These are phyloP conservation scores for Montipora capricornis DNA, from an alignment of 64 coral and sea anemone species.

Conservation along the genomic window DNA sequence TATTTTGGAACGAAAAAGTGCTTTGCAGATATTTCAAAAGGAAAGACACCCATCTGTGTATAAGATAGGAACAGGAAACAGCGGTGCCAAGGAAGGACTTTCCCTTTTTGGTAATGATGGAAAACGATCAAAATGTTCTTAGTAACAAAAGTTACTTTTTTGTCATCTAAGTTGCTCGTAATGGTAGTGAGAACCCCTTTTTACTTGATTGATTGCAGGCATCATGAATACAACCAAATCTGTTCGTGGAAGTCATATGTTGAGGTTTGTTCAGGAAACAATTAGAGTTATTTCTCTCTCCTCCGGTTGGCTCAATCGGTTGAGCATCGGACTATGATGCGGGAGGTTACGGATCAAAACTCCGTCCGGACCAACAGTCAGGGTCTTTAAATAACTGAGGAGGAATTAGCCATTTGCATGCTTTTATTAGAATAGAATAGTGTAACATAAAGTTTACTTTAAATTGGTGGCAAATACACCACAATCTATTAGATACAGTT, in stretches of 20 bases:
- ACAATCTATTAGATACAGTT: no score
- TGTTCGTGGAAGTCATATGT: slow-evolving; percentile 77
- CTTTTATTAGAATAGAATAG: no score
- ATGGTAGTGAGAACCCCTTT: background rate
- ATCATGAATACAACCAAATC: slow-evolving; percentile 92
- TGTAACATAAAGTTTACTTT: no score
- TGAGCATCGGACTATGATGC: no score
- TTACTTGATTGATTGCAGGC: slow-evolving; percentile 52
- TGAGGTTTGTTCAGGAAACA: slow-evolving; percentile 66
- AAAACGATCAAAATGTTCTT: background rate
- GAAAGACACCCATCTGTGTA: slow-evolving; percentile 96
- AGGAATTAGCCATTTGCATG: no score
- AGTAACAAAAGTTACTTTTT: background rate
- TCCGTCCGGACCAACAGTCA: no score
- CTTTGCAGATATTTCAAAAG: slow-evolving; percentile 97
- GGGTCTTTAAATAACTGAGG: no score
- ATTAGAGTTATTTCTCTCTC: no score
- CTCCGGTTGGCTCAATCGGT: no score
- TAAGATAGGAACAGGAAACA: slow-evolving; percentile 78
- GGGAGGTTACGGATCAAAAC: no score
- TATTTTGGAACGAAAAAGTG: slow-evolving; percentile 37
- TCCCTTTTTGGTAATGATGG: slow-evolving; percentile 89
- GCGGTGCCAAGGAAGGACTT: slow-evolving; percentile 90
- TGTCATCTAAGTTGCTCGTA: no score
- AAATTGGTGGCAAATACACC: no score